Evolutionary conservation across 2,797 vertebrate genomes (phyloP).

Genomic region (Trachops cirrhosus): DNA sequence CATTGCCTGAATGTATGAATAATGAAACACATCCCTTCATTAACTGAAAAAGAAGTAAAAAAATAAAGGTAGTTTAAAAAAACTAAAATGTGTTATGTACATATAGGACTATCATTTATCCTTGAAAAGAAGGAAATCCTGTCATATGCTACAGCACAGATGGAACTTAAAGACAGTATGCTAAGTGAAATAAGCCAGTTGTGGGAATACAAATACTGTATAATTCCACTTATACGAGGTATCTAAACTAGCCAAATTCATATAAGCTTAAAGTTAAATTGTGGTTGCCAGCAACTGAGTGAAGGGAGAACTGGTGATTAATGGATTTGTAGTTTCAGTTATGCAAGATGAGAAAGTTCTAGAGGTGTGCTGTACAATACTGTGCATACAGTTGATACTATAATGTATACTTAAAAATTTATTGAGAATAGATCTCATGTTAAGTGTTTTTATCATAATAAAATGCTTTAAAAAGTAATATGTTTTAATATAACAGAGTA

Average conservation of each 20-base stretch:
- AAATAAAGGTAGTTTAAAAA: slow-evolving; percentile 86
- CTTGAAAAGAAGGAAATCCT: not conserved
- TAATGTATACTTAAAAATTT: not conserved
- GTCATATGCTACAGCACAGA: not conserved
- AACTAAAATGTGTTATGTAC: not conserved
- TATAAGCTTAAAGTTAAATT: not conserved
- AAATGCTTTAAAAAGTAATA: not conserved
- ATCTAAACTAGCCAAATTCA: not conserved
- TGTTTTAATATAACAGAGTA: not conserved
- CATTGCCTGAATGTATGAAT: slow-evolving; percentile 83
- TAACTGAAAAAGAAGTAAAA: slow-evolving; percentile 83
- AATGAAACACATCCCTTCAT: slow-evolving; percentile 82
- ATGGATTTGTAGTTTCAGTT: not conserved
- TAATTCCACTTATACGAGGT: not conserved
- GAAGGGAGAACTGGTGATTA: not conserved
- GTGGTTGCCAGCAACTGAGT: not conserved
- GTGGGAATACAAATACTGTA: not conserved
- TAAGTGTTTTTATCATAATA: not conserved
- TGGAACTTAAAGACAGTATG: not conserved
- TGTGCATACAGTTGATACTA: not conserved
- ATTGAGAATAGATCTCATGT: not conserved
- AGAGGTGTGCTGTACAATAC: not conserved
- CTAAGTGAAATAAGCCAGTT: not conserved
- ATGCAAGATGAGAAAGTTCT: not conserved
- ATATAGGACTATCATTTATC: not conserved